These are phyloP conservation scores for Mormyrops attenuatus DNA, from an alignment of 2,797 vertebrate species.

Conservation along the genomic window DNA sequence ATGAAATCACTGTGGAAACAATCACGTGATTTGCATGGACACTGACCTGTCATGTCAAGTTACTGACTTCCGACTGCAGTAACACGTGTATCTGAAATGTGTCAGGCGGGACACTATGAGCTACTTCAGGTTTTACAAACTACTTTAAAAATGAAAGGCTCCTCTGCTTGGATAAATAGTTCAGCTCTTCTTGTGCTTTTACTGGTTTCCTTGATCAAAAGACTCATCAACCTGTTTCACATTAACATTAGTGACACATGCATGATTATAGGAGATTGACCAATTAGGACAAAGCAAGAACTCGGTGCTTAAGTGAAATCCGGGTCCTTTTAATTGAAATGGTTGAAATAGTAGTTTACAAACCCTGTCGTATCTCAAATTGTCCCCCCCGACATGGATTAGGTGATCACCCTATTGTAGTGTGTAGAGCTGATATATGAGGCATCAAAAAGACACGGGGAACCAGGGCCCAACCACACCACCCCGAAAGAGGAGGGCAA, in stretches of 20 bases:
- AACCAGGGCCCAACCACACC: neutral
- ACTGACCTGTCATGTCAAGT: neutral
- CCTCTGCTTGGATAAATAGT: too few species aligned
- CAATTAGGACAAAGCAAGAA: neutral
- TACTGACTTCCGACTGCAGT: too few species aligned
- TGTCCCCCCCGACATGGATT: neutral
- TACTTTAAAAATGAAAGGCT: too few species aligned
- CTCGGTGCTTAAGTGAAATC: neutral
- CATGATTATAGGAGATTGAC: neutral
- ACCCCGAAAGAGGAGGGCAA: neutral
- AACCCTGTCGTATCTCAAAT: neutral
- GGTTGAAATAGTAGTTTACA: neutral
- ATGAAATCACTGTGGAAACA: neutral
- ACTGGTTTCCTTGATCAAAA: neutral
- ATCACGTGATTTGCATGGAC: neutral
- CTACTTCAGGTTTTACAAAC: too few species aligned
- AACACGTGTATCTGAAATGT: too few species aligned
- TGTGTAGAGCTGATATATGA: neutral
- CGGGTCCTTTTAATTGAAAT: neutral
- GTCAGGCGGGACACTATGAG: too few species aligned
- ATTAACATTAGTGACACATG: neutral
- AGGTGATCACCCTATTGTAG: too few species aligned
- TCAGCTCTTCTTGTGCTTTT: neutral
- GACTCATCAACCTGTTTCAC: neutral
- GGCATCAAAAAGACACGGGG: neutral